These are phyloP conservation scores for Piliocolobus tephrosceles DNA, from an alignment of 2,113 vertebrate species.

Conservation along the genomic window DNA sequence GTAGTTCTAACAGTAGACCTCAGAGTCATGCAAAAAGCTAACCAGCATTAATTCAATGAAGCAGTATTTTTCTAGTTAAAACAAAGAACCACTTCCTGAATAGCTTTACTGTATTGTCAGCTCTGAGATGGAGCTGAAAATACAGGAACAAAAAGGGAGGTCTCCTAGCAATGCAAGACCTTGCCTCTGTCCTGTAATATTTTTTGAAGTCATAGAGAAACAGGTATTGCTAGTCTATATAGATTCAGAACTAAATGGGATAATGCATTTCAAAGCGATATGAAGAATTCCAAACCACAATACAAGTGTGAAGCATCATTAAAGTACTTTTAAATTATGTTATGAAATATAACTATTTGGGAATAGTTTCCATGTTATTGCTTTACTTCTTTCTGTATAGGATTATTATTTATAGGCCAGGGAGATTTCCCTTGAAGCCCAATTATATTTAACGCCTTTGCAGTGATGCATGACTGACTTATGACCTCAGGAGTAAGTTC, in stretches of 20 bases:
- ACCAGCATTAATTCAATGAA: background rate
- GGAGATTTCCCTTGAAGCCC: background rate
- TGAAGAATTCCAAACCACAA: background rate
- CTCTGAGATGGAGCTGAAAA: background rate
- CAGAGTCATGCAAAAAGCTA: background rate
- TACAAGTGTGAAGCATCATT: background rate
- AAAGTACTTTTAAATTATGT: background rate
- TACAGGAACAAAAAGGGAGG: background rate
- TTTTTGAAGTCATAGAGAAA: background rate
- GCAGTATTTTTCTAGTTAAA: constrained; percentile 19
- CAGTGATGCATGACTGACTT: background rate
- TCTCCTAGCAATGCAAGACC: background rate
- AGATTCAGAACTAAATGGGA: background rate
- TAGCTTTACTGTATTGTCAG: background rate
- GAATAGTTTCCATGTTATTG: background rate
- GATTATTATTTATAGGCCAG: background rate
- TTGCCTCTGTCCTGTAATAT: background rate
- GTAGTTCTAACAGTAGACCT: background rate
- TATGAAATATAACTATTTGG: background rate
- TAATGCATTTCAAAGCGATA: background rate
- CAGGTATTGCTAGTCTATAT: background rate
- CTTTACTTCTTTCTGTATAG: background rate
- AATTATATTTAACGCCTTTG: background rate
- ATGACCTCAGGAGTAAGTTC: background rate
- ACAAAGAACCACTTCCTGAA: background rate